Evolutionary conservation across 2,113 vertebrate genomes (phyloP).

Genomic region (Tiliqua scincoides): DNA sequence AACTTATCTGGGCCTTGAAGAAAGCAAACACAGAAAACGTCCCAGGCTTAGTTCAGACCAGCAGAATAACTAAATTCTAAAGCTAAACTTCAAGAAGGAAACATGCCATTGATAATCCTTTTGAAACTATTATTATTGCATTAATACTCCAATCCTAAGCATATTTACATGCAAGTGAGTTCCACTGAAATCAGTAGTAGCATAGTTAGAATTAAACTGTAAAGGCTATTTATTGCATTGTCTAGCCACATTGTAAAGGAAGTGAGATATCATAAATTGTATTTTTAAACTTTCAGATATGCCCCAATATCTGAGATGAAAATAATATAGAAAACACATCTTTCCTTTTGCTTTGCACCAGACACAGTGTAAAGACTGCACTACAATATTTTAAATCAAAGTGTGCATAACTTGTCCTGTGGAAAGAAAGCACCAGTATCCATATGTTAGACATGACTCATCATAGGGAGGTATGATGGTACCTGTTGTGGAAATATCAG

Average conservation of each 20-base stretch:
- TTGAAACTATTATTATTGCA: constrained; percentile 57
- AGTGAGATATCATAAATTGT: neutral
- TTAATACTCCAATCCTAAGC: constrained; percentile 19
- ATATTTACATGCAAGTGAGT: constrained; percentile 47
- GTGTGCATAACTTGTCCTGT: constrained; percentile 11
- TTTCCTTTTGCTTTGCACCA: constrained; percentile 29
- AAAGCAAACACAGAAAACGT: constrained; percentile 64
- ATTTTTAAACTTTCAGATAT: constrained; percentile 59
- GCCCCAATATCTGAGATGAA: constrained; percentile 49
- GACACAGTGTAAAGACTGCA: neutral
- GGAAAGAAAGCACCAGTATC: constrained; percentile 49
- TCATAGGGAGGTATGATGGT: neutral
- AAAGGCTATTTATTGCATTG: neutral
- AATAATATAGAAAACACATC: constrained; percentile 54
- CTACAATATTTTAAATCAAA: constrained; percentile 47
- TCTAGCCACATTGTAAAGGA: neutral
- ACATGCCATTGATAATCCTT: constrained; percentile 53
- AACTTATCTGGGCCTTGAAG: constrained; percentile 68
- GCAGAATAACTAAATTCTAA: constrained; percentile 25
- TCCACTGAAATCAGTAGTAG: neutral
- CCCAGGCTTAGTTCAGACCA: constrained; percentile 71
- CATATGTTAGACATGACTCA: constrained; percentile 55
- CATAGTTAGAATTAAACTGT: neutral
- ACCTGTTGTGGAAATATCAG: neutral
- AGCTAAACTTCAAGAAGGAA: constrained; percentile 64